A percentile compares a stretch with the other conserved stretches of the same genome.
Conservation (phyloP, 2,797 vertebrate species). For the Sebastes kiyomatsui region DNA sequence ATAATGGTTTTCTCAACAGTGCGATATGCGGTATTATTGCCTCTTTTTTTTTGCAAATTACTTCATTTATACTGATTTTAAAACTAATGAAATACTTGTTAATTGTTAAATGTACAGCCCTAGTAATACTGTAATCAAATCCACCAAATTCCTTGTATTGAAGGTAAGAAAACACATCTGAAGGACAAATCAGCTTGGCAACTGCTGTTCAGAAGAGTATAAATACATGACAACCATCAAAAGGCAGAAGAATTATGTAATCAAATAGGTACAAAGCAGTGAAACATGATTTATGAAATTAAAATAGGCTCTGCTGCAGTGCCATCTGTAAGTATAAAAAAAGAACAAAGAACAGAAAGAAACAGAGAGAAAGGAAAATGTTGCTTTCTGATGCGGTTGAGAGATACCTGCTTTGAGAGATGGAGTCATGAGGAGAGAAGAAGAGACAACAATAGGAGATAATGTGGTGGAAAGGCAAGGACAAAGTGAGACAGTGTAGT, state of each 20-base stretch:
- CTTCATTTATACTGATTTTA: no score
- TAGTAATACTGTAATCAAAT: background rate
- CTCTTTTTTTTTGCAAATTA: no score
- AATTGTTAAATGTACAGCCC: no score
- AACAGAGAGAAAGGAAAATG: background rate
- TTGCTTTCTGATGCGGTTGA: background rate
- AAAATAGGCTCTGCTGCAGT: background rate
- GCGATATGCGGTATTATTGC: no score
- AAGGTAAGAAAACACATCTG: slow-evolving; percentile 1
- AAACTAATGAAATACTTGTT: no score
- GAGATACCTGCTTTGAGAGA: background rate
- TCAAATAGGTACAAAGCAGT: background rate
- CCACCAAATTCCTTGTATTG: background rate
- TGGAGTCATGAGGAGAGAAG: background rate
- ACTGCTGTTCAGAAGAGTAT: background rate
- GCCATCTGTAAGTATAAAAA: background rate
- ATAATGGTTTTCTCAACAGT: no score
- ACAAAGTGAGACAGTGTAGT: slow-evolving; percentile 14
- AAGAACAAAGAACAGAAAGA: background rate
- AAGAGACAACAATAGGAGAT: background rate
- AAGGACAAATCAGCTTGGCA: background rate
- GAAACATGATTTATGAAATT: background rate
- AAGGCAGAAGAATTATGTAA: background rate
- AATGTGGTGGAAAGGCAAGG: slow-evolving; percentile 4
- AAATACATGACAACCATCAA: slow-evolving; percentile 9